Evolutionary conservation across 2,888 invertebrate genomes (phyloP), one percentile per base, ranked within the genome.

Genomic region (Itoplectis maculator): DNA sequence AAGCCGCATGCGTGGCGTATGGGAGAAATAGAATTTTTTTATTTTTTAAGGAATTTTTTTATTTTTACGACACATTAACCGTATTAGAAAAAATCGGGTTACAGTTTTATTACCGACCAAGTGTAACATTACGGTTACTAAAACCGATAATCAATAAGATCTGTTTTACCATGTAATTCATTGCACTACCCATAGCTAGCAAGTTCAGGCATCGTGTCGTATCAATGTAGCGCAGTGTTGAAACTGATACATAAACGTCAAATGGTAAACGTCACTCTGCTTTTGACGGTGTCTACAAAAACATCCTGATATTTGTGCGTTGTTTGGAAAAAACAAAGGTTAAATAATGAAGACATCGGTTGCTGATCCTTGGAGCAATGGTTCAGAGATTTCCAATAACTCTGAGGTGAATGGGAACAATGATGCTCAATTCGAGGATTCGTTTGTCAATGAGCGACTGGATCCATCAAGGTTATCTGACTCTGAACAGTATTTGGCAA

Each of bases 401-500:
- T 45, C 63, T 37, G 80, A 82, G 63, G 47, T 45, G 2, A 66
- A 78, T 51, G 68, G 18, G 5, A 72, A 79, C 18, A 79, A 77
- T 23, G 79, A 81, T 72, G 69, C 75, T 23, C 70, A 77, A 54
- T 91, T 91, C 40, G 91, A 91, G 45, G 91, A 91, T 82, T 89
- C 88, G 40, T 91, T 91, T 59, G 88, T 91, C 7, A 81, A 82
- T 59, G 81, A 84, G 35, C 47, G 65, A 8, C 61, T 65, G 0
- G 84, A 88, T 54, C 75, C 87, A 6, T 78, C 75, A 1, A 89
- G 86, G 85, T 92, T 96, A 74, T 94, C 95, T 0, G 95, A 95
- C 88, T 96, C 96, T 0, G 94, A 94, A 11, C 94, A 95, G 88
- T 96, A 96, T 92, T 93, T 96, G 74, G 95, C 95, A 81, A 93